phyloP scores from a whole-genome alignment of 2,113 vertebrate genomes.

The Cettia cetti region DNA sequence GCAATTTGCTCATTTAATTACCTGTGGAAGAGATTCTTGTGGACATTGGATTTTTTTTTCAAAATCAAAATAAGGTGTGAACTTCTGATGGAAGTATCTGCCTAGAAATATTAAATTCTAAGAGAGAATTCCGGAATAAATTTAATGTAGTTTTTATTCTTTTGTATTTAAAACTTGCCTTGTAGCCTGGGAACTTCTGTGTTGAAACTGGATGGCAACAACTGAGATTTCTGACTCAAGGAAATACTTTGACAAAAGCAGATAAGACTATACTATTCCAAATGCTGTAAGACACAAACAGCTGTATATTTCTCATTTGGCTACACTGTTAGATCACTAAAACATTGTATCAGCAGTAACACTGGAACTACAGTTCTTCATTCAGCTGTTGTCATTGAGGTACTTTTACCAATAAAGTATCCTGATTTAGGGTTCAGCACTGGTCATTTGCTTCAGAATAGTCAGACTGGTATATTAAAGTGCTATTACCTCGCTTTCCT shows the following conservation, averaged over 20 bases:
- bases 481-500: neutral
- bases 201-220: neutral
- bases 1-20: conserved; percentile 6
- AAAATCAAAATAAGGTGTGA: conserved; percentile 1
- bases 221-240: neutral
- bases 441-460: neutral
- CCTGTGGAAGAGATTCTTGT: neutral
- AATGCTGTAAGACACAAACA: neutral
- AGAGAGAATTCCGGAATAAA: neutral
- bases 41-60: neutral
- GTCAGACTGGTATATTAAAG: neutral
- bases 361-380: neutral
- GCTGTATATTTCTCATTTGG: neutral
- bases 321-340: neutral
- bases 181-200: neutral
- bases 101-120: neutral
- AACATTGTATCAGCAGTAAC: neutral
- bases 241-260: neutral
- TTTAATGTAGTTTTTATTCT: neutral
- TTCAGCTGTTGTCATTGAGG: neutral
- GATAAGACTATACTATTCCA: neutral
- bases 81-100: neutral
- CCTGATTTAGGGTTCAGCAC: neutral
- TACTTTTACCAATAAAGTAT: neutral
- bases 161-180: neutral